Percentiles rank a stretch among this genome's conserved stretches.
Conservation (phyloP, 1,140 invertebrate species). For the Wiebesia pumilae region DNA sequence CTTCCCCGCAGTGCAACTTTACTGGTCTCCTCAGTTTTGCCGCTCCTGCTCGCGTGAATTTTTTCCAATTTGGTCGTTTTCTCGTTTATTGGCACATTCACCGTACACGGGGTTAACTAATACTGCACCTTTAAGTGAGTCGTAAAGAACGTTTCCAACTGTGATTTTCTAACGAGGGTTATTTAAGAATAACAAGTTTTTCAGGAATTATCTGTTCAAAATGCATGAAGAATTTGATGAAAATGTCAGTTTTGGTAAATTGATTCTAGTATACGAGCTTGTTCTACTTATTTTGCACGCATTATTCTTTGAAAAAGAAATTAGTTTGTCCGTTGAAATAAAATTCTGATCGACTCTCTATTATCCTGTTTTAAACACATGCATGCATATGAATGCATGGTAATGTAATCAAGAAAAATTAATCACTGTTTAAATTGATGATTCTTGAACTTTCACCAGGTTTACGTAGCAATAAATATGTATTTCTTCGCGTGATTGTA, state of each 20-base stretch:
- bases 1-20: not conserved
- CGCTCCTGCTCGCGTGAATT: not conserved
- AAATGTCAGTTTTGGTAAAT: not conserved
- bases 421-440: no score
- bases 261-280: not conserved
- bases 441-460: no score
- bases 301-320: not conserved
- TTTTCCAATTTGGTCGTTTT: constrained; percentile 18
- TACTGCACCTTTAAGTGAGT: not conserved
- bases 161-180: not conserved
- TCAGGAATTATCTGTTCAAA: not conserved
- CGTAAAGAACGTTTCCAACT: not conserved
- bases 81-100: not conserved
- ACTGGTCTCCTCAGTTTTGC: not conserved
- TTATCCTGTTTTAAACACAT: no score
- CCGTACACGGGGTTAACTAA: constrained; percentile 6
- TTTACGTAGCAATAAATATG: no score
- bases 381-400: no score
- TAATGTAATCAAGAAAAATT: no score
- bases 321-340: no score
- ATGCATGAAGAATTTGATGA: not conserved
- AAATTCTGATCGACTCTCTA: no score
- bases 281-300: not conserved
- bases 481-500: no score
- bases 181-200: constrained; percentile 10